phyloP scores from a whole-genome alignment of 2,888 invertebrate species.

The Vesta saturnalis region DNA sequence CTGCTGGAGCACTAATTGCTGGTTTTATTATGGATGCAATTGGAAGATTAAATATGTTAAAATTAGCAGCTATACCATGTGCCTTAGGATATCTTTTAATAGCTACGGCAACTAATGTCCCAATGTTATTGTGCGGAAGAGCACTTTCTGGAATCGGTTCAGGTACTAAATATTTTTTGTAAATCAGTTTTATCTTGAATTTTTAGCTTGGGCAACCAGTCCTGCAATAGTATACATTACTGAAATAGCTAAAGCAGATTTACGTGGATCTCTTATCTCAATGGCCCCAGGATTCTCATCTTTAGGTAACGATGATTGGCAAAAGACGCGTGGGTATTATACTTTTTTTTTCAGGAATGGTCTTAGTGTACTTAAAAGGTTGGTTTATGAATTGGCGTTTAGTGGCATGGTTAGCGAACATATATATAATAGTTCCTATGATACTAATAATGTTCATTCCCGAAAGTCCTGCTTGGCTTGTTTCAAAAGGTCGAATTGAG shows the following conservation, averaged over 20 bases:
- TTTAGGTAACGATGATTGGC: slow-evolving; percentile 58
- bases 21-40: slow-evolving; percentile 66
- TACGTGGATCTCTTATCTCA: slow-evolving; percentile 68
- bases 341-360: slow-evolving; percentile 61
- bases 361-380: slow-evolving; percentile 66
- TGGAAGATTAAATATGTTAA: slow-evolving; percentile 66
- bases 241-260: slow-evolving; percentile 67
- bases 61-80: slow-evolving; percentile 65
- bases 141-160: slow-evolving; percentile 66
- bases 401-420: slow-evolving; percentile 65
- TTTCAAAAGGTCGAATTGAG: slow-evolving; percentile 65
- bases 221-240: slow-evolving; percentile 70
- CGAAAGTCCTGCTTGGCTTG: slow-evolving; percentile 69
- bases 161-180: slow-evolving; percentile 48
- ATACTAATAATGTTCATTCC: slow-evolving; percentile 64
- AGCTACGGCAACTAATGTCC: slow-evolving; percentile 62
- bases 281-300: slow-evolving; percentile 68
- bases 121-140: slow-evolving; percentile 64
- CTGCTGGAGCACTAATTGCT: slow-evolving; percentile 64
- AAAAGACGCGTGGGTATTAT: neutral
- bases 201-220: slow-evolving; percentile 65
- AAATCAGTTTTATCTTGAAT: neutral
- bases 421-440: slow-evolving; percentile 63
- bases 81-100: slow-evolving; percentile 66
- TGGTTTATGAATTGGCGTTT: slow-evolving; percentile 65